Conservation (phyloP, 92 coral and sea anemone genomes). For the Diadumene lineata region DNA sequence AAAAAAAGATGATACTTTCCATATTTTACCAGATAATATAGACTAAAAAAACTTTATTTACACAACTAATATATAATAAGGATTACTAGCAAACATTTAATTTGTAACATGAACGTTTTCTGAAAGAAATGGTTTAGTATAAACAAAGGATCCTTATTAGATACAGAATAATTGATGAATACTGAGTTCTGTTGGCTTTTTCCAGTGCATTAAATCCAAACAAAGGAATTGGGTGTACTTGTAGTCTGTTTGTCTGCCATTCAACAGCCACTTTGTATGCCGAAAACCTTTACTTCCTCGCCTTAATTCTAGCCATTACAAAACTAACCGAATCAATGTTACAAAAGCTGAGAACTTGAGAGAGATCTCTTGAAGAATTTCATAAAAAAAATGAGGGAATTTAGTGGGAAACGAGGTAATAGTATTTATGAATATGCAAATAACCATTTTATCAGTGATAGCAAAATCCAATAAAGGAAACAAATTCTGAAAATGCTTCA, state of each 20-base stretch:
- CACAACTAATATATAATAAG: no score
- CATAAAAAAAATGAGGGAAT: no score
- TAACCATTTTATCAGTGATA: not conserved
- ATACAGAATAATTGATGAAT: not conserved
- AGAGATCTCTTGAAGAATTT: no score
- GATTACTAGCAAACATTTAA: no score
- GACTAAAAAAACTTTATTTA: no score
- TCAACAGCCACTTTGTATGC: not conserved
- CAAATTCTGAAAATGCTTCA: not conserved
- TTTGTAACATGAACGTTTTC: no score
- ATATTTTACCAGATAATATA: no score
- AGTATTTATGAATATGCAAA: not conserved
- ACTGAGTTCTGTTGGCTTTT: not conserved
- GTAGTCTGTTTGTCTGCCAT: constrained; percentile 3
- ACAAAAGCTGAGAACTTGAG: no score
- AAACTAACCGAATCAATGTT: not conserved
- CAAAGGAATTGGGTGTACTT: not conserved
- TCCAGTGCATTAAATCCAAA: not conserved
- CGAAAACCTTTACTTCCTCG: not conserved
- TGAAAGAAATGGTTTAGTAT: not conserved
- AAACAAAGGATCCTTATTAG: not conserved
- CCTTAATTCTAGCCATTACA: not conserved
- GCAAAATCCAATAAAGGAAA: not conserved
- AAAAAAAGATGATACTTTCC: no score
- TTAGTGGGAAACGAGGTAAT: not conserved